phyloP scores from a whole-genome alignment of 2,113 vertebrate genomes.

The Rhombomys opimus region DNA sequence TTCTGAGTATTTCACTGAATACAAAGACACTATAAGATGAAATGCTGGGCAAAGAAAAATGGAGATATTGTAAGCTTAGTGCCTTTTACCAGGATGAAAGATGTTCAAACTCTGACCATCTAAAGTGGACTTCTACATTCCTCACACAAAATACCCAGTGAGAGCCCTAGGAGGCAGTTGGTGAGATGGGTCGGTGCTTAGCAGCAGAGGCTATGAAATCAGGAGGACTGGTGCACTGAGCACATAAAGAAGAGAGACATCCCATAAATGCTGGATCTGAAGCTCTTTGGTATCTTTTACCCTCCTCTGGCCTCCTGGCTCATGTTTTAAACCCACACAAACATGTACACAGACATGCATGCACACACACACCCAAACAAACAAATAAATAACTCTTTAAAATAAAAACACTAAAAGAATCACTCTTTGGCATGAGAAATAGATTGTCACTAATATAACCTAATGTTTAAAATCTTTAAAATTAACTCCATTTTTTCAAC shows the following conservation, averaged over 20 bases:
- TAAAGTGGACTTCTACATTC: neutral
- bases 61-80: neutral
- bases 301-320: neutral
- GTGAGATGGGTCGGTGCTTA: neutral
- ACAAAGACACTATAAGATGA: neutral
- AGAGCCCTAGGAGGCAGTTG: neutral
- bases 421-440: neutral
- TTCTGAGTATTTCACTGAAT: neutral
- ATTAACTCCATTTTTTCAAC: neutral
- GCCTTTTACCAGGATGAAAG: neutral
- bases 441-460: neutral
- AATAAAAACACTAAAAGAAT: neutral
- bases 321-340: neutral
- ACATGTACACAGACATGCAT: neutral
- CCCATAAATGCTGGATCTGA: neutral
- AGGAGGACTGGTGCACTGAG: no score
- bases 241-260: neutral
- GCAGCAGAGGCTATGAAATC: neutral
- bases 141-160: neutral
- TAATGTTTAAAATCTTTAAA: neutral
- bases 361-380: no score
- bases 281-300: neutral
- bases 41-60: neutral
- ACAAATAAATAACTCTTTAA: neutral
- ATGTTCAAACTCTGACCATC: neutral